These are phyloP conservation scores for Drosophila anomalata DNA, from an alignment of 2,888 invertebrate species.

Conservation along the genomic window DNA sequence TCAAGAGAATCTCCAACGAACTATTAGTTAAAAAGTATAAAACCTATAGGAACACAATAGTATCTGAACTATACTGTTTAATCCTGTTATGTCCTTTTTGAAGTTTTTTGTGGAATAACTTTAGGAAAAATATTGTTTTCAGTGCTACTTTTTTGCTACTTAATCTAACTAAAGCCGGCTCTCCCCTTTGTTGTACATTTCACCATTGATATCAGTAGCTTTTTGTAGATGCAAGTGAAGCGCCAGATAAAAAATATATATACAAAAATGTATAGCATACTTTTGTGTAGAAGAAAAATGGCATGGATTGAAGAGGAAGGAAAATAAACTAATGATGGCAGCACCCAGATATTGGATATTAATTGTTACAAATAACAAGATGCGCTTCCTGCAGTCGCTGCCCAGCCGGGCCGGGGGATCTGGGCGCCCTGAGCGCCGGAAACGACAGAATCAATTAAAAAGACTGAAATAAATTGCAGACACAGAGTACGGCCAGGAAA, in stretches of 20 bases:
- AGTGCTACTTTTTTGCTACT: slow-evolving; percentile 34
- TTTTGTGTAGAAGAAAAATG: neutral
- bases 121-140: neutral
- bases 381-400: slow-evolving; percentile 32
- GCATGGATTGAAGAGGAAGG: neutral
- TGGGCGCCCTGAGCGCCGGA: slow-evolving; percentile 20
- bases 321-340: slow-evolving; percentile 69
- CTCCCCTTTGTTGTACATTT: slow-evolving; percentile 46
- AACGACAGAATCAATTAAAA: slow-evolving; percentile 72
- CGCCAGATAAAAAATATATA: slow-evolving; percentile 48
- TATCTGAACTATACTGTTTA: no score
- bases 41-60: no score
- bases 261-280: slow-evolving; percentile 8
- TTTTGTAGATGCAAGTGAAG: slow-evolving; percentile 58
- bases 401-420: slow-evolving; percentile 4
- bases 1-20: no score
- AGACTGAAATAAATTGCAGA: slow-evolving; percentile 72
- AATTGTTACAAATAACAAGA: slow-evolving; percentile 76
- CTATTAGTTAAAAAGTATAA: no score
- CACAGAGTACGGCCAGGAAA: slow-evolving; percentile 43
- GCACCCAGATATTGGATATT: slow-evolving; percentile 73
- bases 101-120: no score
- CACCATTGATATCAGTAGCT: slow-evolving; percentile 63
- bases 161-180: slow-evolving; percentile 27
- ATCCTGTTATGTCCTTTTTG: neutral